Base-by-base conservation (phyloP, 2,797 vertebrate genomes). In the Lagocephalus sceleratus region DNA sequence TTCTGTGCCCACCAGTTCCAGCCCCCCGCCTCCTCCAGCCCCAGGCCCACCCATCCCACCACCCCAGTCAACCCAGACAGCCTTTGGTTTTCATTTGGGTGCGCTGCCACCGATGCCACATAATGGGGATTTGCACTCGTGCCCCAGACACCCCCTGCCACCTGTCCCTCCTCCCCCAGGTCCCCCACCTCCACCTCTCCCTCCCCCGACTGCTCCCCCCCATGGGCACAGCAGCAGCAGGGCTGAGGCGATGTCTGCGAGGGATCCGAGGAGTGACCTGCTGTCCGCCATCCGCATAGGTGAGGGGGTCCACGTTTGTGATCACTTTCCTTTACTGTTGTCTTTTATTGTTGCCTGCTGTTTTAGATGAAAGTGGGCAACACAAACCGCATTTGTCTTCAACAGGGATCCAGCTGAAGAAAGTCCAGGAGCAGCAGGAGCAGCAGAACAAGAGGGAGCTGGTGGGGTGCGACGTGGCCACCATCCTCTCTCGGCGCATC, bases 401-500 rank as follows among this genome's bases (percentile, higher is more conserved):
- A 20, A 67, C 35, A 98, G 96, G 96, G 65, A 98, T 98, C 83
- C 95, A 96, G 81, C 88, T 98, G 22, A 95, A 95, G 78, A 96
- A 96, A 78, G 95, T 97, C 0, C 95, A 98, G 73, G 96, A 98
- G 71, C 94, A 96, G 41, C 93, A 94, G 53, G 94, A 97, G 20
- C 94, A 95, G 75, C 93, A 95, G 82, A 94, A 88, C n/a, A 94
- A 95, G 74, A 87, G 89, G 0, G 94, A 97, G 67, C 94, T 92
- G 1, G 90, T 94, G 29, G 94, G 95, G 54, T 95, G 98, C 0
- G 95, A 98, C 0, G 95, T 98, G 15, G 96, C 96, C 60, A 96
- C 95, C 38, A 98, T 98, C 68, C 84, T 98, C 45, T 98, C 95
- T n/a, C 91, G 96, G 2, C 94, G 96, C 48, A 96, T 98, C 25